Base-by-base conservation (phyloP, 2,888 invertebrate species). In the Microctonus brassicae region DNA sequence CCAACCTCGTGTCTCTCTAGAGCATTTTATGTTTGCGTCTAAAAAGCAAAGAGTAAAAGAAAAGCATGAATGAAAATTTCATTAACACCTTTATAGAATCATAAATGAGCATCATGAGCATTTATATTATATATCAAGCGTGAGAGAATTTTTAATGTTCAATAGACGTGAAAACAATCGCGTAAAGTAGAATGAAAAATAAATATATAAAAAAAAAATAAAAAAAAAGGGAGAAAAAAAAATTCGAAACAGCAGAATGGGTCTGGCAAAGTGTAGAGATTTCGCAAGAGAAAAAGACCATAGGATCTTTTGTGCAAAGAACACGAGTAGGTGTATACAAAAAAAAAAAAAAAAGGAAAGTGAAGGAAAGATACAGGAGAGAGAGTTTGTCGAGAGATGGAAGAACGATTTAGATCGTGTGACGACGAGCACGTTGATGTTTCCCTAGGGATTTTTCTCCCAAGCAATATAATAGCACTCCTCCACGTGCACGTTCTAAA, bases 371-470 rank as follows among this genome's bases (percentile, higher is more conserved):
- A 36, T 11, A 52, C 69, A 47, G 58, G 62, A 42, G 17, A 42
- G 17, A 66, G 64, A 64, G 57, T 13, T 13, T 55, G 24, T 11
- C 1, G 13, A 61, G 33, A 62, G 65, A 62, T 58, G 29, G 29
- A 2, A 10, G 26, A 55, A 55, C 47, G 26, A 55, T 55, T 26
- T 55, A 26, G 55, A 24, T 24, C 55, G 55, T 55, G 55, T 10
- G 55, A 24, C 13, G 55, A 58, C 24, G 55, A 58, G 36, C 47
- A 55, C 34, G 53, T 66, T 53, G 52, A 69, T 69, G 52, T 47
- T 36, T 58, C 73, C 73, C 75, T 9, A 4, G 68, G 61, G 75
- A 75, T 58, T 72, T 63, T 61, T 70, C 57, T 47, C 33, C 57
- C 42, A 22, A 61, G 33, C 70, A 60, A 69, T 69, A 73, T 72